Evolutionary conservation across 2,113 vertebrate species (phyloP), one percentile per base, ranked within the genome.

Genomic region (Pygathrix nemaeus): DNA sequence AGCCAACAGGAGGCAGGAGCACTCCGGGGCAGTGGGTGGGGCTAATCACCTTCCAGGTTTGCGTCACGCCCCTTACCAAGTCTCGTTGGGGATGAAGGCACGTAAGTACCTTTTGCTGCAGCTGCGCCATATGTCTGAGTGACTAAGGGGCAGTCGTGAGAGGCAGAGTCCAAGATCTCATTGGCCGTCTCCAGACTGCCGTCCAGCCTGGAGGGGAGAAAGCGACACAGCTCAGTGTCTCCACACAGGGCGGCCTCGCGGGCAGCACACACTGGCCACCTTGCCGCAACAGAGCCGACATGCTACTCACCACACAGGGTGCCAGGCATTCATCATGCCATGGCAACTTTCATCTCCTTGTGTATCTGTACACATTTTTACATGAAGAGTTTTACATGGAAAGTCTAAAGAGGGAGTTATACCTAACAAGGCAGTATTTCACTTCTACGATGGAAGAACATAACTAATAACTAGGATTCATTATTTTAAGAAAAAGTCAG

Each of bases 141-240:
- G 92, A 99, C 99, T 93, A 99, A 91, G 0, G 99, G 99, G 95
- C 99, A 99, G 94, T 99, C 99, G 3, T 99, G 99, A 73, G 99
- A 98, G 18, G 99, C 99, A 48, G 99, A 99, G 97, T 99, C 99
- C 5, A 99, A 98, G 57, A 99, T 99, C 96, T 99, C 99, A 94
- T 99, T 99, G 97, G 99, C 98, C 0, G 99, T 99, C 98, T 99
- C 99, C 94, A 99, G 98, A 8, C 99, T 99, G 98, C 99, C 99
- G 12, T 99, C 99, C 30, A 99, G 98, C 98, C 99, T 99, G 96
- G 10, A 57, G n/a, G 48, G 21, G 23, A 13, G 68, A 66, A 45
- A 14, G 38, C 1, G 21, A 45, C 40, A 40, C 30, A 30, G 11
- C 59, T 52, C 43, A 68, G 27, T 0, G 14, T 38, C 21, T 45